Evolutionary conservation across 2,888 invertebrate genomes (phyloP).

Genomic region (Pteria penguin): DNA sequence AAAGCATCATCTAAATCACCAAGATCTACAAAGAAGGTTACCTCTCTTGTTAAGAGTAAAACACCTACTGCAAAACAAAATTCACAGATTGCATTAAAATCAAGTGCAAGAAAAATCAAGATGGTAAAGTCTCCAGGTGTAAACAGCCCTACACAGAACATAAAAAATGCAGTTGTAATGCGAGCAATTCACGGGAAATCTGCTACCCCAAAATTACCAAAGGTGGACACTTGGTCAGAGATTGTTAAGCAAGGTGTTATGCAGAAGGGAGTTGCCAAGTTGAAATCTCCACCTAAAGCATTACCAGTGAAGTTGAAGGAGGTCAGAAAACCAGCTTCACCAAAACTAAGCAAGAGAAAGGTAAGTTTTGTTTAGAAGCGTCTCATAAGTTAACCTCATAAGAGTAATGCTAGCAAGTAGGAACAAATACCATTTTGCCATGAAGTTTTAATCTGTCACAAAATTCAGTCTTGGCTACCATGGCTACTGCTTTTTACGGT

Average conservation of each 20-base stretch:
- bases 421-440: too few relatives aligned
- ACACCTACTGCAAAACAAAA: conserved; percentile 25
- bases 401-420: too few relatives aligned
- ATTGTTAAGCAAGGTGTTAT: conserved; percentile 65
- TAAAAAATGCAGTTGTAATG: conserved; percentile 64
- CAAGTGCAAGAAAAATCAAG: conserved; percentile 18
- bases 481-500: too few relatives aligned
- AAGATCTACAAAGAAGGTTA: conserved; percentile 41
- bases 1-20: conserved; percentile 15
- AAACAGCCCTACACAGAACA: conserved; percentile 53
- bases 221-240: conserved; percentile 68
- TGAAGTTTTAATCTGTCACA: too few relatives aligned
- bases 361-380: conserved; percentile 9
- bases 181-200: conserved; percentile 75
- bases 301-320: not conserved
- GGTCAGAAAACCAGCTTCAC: not conserved
- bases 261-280: conserved; percentile 24
- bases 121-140: not conserved
- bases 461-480: too few relatives aligned
- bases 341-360: not conserved
- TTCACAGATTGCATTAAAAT: conserved; percentile 36
- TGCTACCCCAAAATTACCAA: conserved; percentile 69
- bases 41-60: conserved; percentile 52
- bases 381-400: too few relatives aligned
- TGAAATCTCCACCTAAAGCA: not conserved